Base-by-base conservation (phyloP, 2,797 vertebrate species). In the Numenius phaeopus region DNA sequence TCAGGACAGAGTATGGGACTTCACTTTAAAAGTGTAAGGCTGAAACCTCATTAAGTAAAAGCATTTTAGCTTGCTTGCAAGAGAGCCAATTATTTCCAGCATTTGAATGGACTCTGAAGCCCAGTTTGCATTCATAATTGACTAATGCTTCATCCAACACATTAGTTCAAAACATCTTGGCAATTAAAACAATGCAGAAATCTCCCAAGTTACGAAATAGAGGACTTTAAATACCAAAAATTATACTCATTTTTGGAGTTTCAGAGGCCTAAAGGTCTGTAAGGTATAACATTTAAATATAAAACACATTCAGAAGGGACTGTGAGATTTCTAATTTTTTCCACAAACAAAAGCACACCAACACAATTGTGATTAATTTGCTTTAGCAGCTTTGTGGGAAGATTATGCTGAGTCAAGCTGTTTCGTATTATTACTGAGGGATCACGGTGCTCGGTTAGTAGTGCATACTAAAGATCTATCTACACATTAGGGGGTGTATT, bases 81-180 rank as follows among this genome's bases (percentile, higher is more conserved):
- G 87, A 84, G 11, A 84, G 39, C n/a, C 34, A 66, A 89, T 89
- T 96, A 94, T 30, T 94, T 89, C 44, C 65, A 42, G 75, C 29
- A 49, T 71, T 72, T 87, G 46, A 95, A 89, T 2, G 3, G 80
- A 82, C 46, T 94, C 90, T 62, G 59, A 96, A 97, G 87, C 58
- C 69, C 55, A 39, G 73, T 83, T 65, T 92, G 69, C 87, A 90
- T 93, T 90, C 75, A 40, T 70, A 97, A 83, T 50, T 89, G 50
- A 88, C 78, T 89, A 72, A 95, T 88, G 42, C 39, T 88, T 91
- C 78, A 96, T 86, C 67, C 50, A 93, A 44, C 58, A 90, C 75
- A 78, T 61, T 29, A 94, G 81, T 69, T 91, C 69, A 93, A 94
- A 96, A 92, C 55, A 90, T 73, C 55, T 67, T 27, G 52, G 79